Conservation (phyloP, 2,888 invertebrate genomes). For the Yponomeuta malinellus region DNA sequence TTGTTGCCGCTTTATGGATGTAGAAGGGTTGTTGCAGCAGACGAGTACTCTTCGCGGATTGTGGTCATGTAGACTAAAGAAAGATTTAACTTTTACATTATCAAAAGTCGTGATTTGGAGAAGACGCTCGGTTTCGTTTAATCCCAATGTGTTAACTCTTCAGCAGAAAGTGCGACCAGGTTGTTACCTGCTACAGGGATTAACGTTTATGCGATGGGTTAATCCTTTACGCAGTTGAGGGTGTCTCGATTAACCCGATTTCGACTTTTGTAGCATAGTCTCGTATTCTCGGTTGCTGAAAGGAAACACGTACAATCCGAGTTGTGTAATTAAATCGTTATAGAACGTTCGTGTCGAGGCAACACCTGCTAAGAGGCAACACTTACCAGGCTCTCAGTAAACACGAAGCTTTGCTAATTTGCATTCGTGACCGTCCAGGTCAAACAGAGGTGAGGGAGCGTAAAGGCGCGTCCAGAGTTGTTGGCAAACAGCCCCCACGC, state of each 20-base stretch:
- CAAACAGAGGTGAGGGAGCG: conserved; percentile 47
- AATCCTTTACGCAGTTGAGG: conserved; percentile 7
- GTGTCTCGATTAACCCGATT: background rate
- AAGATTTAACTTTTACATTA: conserved; percentile 41
- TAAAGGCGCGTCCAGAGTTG: conserved; percentile 50
- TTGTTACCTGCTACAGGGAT: conserved; percentile 8
- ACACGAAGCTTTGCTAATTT: conserved; percentile 46
- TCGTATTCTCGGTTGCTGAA: background rate
- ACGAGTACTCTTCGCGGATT: conserved; percentile 44
- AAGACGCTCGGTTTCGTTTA: background rate
- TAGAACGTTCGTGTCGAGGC: background rate
- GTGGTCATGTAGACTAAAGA: conserved; percentile 70
- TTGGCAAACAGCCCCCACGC: conserved; percentile 67
- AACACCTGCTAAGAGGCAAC: conserved; percentile 32
- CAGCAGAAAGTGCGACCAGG: background rate
- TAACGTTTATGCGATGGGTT: background rate
- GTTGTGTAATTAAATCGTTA: conserved; percentile 24
- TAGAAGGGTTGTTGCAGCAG: conserved; percentile 70
- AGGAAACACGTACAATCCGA: conserved; percentile 17
- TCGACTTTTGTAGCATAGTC: background rate
- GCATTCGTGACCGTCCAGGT: conserved; percentile 58
- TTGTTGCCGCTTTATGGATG: conserved; percentile 70
- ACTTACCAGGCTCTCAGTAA: conserved; percentile 28
- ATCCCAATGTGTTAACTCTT: background rate
- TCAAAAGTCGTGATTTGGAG: background rate